Conservation (phyloP, 2,113 vertebrate genomes). For the Corythoichthys intestinalis region DNA sequence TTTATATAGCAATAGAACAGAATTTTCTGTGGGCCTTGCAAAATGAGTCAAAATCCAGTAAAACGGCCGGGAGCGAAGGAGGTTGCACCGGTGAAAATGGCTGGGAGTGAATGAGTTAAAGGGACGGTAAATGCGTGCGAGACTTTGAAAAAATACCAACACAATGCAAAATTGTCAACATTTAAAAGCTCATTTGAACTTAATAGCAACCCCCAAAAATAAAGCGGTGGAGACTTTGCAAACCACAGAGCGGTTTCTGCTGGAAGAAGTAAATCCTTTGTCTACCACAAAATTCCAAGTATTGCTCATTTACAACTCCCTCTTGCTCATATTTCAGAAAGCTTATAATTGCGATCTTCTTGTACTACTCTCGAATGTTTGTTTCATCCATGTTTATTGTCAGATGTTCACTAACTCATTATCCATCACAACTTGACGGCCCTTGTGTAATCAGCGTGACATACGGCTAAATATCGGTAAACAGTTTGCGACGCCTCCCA, state of each 20-base stretch:
- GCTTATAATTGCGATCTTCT: background rate
- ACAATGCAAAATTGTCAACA: background rate
- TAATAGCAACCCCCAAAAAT: constrained; percentile 1
- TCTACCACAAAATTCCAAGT: constrained; percentile 12
- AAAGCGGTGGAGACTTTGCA: background rate
- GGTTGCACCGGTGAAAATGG: too few species aligned
- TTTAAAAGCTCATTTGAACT: constrained; percentile 2
- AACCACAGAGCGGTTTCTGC: constrained; percentile 7
- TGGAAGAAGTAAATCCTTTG: constrained; percentile 6
- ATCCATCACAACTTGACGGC: constrained; percentile 31
- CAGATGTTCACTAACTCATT: constrained; percentile 10
- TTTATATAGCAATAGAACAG: too few species aligned
- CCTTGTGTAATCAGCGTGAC: constrained; percentile 45
- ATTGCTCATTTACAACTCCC: constrained; percentile 1
- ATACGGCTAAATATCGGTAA: constrained; percentile 51
- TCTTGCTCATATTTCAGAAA: background rate
- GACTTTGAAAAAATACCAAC: background rate
- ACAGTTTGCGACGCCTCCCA: constrained; percentile 50
- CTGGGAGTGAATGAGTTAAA: background rate
- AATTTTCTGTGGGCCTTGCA: too few species aligned
- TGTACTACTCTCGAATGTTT: constrained; percentile 1
- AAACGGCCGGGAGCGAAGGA: too few species aligned
- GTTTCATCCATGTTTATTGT: constrained; percentile 30
- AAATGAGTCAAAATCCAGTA: too few species aligned
- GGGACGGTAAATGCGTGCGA: background rate